These are phyloP conservation scores for Drosophila azteca DNA, from an alignment of 1,140 invertebrate species.

Conservation along the genomic window DNA sequence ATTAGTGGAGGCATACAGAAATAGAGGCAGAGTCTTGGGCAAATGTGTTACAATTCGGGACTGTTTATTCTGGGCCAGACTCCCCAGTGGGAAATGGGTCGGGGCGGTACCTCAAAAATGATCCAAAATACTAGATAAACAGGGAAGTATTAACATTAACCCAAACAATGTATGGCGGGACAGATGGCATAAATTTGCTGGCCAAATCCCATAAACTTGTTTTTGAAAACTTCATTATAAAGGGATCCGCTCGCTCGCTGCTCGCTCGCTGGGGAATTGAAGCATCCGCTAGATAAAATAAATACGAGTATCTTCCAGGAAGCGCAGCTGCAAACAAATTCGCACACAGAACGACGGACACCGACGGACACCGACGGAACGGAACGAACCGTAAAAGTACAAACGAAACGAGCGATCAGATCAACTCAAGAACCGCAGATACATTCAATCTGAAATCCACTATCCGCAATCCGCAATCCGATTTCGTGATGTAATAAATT, in stretches of 20 bases:
- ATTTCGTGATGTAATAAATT: conserved; percentile 79
- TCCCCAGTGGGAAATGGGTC: conserved; percentile 26
- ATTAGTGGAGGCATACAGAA: conserved; percentile 64
- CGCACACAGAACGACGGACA: conserved; percentile 23
- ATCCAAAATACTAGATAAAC: conserved; percentile 31
- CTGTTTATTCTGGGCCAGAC: conserved; percentile 48
- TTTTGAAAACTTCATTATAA: conserved; percentile 65
- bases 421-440: conserved; percentile 50
- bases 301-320: conserved; percentile 71
- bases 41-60: conserved; percentile 66
- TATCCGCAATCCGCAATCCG: conserved; percentile 31
- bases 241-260: conserved; percentile 22
- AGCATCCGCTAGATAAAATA: conserved; percentile 59
- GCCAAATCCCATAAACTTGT: conserved; percentile 63
- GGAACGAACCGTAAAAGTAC: conserved; percentile 26
- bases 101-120: conserved; percentile 2
- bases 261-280: conserved; percentile 17
- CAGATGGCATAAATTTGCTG: conserved; percentile 60
- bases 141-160: conserved; percentile 12
- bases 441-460: too few species aligned
- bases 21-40: conserved; percentile 44
- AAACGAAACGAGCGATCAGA: conserved; percentile 22
- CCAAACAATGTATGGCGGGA: conserved; percentile 27
- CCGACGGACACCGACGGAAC: not conserved
- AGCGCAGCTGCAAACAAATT: conserved; percentile 75